Percentiles rank a stretch among this genome's conserved stretches.
These are phyloP conservation scores for Caenorhabditis afra DNA, from an alignment of 2,888 invertebrate species.

Conservation along the genomic window DNA sequence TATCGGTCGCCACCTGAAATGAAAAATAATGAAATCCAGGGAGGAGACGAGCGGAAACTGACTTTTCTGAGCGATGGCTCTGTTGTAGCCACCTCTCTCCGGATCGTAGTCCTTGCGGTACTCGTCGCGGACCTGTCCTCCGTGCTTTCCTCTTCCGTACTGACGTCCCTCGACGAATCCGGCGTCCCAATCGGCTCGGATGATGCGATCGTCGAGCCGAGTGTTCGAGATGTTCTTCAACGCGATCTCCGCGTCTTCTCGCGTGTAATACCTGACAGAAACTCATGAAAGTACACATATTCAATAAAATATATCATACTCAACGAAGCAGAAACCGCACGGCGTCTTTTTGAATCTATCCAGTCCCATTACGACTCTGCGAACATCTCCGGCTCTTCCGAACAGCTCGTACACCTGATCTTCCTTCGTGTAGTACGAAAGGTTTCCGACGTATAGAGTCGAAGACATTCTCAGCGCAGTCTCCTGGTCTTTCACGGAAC, in stretches of 20 bases:
- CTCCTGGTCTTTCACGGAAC: constrained; percentile 83
- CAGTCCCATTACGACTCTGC: constrained; percentile 94
- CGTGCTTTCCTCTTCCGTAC: constrained; percentile 96
- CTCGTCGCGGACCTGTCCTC: constrained; percentile 98
- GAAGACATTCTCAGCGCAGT: constrained; percentile 86
- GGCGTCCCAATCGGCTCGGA: constrained; percentile 98
- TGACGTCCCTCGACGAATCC: constrained; percentile 98
- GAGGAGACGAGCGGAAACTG: neutral
- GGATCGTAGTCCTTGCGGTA: constrained; percentile 97
- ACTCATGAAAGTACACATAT: neutral
- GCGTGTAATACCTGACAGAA: constrained; percentile 82
- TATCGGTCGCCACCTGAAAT: neutral
- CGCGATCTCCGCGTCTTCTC: constrained; percentile 83
- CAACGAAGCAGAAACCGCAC: constrained; percentile 99
- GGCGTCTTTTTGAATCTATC: constrained; percentile 98
- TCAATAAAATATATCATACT: constrained; percentile 83
- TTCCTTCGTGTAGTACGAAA: constrained; percentile 98
- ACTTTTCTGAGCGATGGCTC: constrained; percentile 68
- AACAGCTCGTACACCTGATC: constrained; percentile 95
- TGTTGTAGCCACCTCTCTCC: constrained; percentile 95
- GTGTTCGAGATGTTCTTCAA: constrained; percentile 89
- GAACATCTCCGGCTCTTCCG: constrained; percentile 94
- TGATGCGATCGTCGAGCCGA: constrained; percentile 92
- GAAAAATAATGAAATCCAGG: neutral
- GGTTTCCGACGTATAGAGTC: constrained; percentile 96